Percentiles rank a stretch among this genome's conserved stretches.
Conservation (phyloP, 2,888 invertebrate genomes). For the Cetonia aurata region DNA sequence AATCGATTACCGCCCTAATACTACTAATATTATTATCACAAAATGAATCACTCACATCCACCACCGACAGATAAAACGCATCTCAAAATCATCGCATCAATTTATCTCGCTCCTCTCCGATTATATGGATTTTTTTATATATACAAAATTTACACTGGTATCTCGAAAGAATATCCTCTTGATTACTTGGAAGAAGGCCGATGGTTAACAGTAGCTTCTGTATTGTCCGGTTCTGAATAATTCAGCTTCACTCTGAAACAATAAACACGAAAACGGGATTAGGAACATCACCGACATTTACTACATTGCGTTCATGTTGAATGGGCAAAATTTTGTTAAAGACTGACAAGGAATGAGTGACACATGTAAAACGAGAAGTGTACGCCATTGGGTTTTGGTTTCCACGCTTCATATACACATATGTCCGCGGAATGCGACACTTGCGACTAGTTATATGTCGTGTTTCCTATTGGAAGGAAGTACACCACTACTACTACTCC, state of each 20-base stretch:
- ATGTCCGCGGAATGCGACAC: constrained; percentile 64
- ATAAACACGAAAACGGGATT: constrained; percentile 23
- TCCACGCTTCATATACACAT: constrained; percentile 65
- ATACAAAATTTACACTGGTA: constrained; percentile 43
- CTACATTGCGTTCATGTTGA: constrained; percentile 25
- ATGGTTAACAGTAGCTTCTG: constrained; percentile 51
- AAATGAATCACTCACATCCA: constrained; percentile 52
- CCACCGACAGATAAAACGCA: constrained; percentile 48
- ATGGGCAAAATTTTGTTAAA: constrained; percentile 44
- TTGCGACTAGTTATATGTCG: constrained; percentile 62
- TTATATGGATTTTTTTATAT: constrained; percentile 32
- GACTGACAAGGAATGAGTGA: constrained; percentile 64
- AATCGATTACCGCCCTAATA: constrained; percentile 44
- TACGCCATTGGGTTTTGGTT: constrained; percentile 64
- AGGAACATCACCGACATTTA: constrained; percentile 14
- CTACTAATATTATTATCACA: constrained; percentile 39
- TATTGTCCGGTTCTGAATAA: constrained; percentile 40
- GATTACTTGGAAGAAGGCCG: constrained; percentile 34
- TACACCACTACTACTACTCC: background rate
- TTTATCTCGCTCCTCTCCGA: constrained; percentile 32
- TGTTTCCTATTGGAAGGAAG: constrained; percentile 52
- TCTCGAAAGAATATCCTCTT: constrained; percentile 37
- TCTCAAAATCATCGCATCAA: constrained; percentile 51
- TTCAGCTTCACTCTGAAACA: constrained; percentile 46
- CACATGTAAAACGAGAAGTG: constrained; percentile 65